Percentiles rank a stretch among this genome's conserved stretches.
Conservation (phyloP, 2,113 vertebrate species). For the Sphyrna mokarran region DNA sequence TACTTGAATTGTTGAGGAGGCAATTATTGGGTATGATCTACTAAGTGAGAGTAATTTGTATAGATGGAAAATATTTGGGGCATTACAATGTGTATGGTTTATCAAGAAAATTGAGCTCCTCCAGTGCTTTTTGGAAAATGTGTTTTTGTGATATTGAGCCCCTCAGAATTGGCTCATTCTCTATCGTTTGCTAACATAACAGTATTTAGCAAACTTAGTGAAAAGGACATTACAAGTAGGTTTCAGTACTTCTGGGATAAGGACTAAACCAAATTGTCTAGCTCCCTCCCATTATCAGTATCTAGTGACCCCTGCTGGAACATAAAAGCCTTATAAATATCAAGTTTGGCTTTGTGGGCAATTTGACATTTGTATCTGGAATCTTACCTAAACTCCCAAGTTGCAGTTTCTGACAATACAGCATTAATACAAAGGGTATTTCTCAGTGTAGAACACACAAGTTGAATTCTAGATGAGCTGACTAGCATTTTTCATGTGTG, state of each 20-base stretch:
- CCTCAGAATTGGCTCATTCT: background rate
- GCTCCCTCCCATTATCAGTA: constrained; percentile 8
- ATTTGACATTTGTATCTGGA: background rate
- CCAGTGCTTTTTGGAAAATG: background rate
- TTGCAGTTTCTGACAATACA: too few species aligned
- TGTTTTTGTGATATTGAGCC: background rate
- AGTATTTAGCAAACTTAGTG: background rate
- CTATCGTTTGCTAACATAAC: background rate
- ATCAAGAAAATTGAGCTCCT: background rate
- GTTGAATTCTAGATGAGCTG: background rate
- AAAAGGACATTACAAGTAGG: background rate
- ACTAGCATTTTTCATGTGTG: background rate
- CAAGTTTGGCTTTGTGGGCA: background rate
- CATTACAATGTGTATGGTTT: background rate
- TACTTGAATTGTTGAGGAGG: background rate
- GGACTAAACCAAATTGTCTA: background rate
- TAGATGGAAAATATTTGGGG: background rate
- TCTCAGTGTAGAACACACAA: background rate
- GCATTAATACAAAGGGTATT: background rate
- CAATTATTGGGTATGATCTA: background rate
- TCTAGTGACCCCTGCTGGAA: constrained; percentile 30
- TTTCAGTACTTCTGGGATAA: background rate
- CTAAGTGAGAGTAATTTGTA: background rate
- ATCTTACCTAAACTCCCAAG: too few species aligned
- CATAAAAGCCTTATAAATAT: background rate